Evolutionary conservation across 2,888 invertebrate genomes (phyloP).

Genomic region (Eucriotettix oculatus): DNA sequence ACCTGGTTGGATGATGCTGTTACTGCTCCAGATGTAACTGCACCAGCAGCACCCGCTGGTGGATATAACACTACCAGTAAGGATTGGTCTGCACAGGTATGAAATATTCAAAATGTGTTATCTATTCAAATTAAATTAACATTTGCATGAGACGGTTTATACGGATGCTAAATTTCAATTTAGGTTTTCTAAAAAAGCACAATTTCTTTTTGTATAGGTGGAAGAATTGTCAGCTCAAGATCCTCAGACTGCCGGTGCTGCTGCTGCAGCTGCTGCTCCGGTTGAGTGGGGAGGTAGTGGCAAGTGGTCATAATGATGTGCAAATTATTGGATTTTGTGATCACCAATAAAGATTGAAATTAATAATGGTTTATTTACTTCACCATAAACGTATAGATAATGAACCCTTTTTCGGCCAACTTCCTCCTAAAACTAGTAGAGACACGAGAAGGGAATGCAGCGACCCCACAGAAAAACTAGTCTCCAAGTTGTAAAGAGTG

Average conservation of each 20-base stretch:
- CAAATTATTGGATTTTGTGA: background rate
- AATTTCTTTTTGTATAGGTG: no score
- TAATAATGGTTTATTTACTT: background rate
- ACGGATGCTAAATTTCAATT: no score
- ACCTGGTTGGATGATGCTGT: slow-evolving; percentile 19
- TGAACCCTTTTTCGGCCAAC: no score
- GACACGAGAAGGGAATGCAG: no score
- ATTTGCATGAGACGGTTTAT: no score
- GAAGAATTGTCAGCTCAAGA: background rate
- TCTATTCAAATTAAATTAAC: background rate
- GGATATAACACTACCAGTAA: slow-evolving; percentile 16
- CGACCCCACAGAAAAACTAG: no score
- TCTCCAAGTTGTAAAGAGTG: no score
- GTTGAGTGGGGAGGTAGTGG: slow-evolving; percentile 2
- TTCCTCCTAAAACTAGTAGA: no score
- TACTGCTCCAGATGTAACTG: slow-evolving; percentile 21
- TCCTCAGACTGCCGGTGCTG: background rate
- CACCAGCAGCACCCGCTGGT: slow-evolving; percentile 14
- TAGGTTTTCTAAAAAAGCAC: no score
- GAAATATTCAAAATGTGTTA: background rate
- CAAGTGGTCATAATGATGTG: slow-evolving; percentile 1
- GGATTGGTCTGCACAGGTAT: slow-evolving; percentile 27
- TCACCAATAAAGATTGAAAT: background rate
- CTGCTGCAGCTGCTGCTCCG: background rate
- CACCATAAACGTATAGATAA: no score